Evolutionary conservation across 92 coral and sea anemone species (phyloP).

Genomic region (Chrysogorgia sp.): DNA sequence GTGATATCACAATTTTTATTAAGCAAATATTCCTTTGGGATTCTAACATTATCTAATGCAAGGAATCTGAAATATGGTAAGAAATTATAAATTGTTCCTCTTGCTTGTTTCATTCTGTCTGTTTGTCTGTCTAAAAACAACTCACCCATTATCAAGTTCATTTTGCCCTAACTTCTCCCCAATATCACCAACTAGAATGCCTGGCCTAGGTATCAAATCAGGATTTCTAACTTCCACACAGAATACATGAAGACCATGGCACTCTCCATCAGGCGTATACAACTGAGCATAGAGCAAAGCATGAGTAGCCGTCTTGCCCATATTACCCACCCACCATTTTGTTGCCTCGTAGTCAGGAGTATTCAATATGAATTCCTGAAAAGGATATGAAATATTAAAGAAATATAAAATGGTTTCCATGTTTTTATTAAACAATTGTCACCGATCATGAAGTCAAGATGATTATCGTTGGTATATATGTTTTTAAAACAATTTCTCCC

Average conservation of each 20-base stretch:
- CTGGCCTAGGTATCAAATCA: slow-evolving; percentile 84
- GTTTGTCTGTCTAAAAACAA: too few species aligned
- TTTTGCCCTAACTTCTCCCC: slow-evolving; percentile 96
- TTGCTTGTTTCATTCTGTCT: too few species aligned
- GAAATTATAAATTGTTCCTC: slow-evolving; percentile 3
- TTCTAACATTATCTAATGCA: slow-evolving; percentile 83
- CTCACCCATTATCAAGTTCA: slow-evolving; percentile 94
- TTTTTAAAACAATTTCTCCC: too few species aligned
- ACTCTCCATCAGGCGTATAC: slow-evolving; percentile 86
- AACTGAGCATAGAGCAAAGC: slow-evolving; percentile 94
- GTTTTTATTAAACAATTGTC: too few species aligned
- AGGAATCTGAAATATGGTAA: slow-evolving; percentile 80
- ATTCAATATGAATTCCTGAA: slow-evolving; percentile 81
- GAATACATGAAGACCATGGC: slow-evolving; percentile 93
- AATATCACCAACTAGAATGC: slow-evolving; percentile 91
- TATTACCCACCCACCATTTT: slow-evolving; percentile 98
- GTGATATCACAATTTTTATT: slow-evolving; percentile 84
- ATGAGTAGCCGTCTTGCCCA: slow-evolving; percentile 93
- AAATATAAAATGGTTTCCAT: too few species aligned
- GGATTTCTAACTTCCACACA: slow-evolving; percentile 85
- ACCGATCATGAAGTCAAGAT: too few species aligned
- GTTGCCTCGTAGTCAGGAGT: slow-evolving; percentile 92
- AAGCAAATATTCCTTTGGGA: slow-evolving; percentile 78
- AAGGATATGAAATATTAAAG: too few species aligned
- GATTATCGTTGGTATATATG: too few species aligned